phyloP scores from a whole-genome alignment of 2,797 vertebrate species.

The Anas capensis region DNA sequence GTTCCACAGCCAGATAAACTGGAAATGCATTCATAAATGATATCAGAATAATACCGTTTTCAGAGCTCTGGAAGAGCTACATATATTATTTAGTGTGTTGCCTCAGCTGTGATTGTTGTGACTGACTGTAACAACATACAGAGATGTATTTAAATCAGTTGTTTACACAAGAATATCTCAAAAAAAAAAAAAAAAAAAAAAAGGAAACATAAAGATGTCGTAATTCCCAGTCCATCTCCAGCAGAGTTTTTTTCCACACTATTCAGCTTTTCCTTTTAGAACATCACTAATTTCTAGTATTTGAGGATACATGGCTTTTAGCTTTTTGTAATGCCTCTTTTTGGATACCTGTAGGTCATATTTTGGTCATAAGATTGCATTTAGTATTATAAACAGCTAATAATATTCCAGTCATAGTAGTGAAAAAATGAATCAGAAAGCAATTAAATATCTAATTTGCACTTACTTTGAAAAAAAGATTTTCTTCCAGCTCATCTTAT shows the following conservation, averaged over 20 bases:
- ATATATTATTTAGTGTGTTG: not conserved
- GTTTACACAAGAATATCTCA: not conserved
- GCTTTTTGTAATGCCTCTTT: not conserved
- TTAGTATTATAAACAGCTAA: not conserved
- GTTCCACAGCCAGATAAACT: not conserved
- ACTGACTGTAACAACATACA: no score
- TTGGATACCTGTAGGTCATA: not conserved
- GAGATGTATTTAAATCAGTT: not conserved
- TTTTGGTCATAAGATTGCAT: not conserved
- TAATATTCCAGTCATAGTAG: not conserved
- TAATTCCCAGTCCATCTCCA: not conserved
- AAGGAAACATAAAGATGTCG: not conserved
- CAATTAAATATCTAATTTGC: not conserved
- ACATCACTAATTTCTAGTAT: not conserved
- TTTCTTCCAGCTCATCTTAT: not conserved
- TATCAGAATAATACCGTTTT: not conserved
- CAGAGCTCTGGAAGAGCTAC: not conserved
- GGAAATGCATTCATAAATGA: not conserved
- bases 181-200: no score
- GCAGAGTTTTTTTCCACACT: not conserved
- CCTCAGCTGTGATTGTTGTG: not conserved
- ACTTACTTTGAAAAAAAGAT: not conserved
- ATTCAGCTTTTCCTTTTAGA: not conserved
- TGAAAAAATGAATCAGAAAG: not conserved
- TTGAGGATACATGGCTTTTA: no score